Base-by-base conservation (phyloP, 2,113 vertebrate genomes). In the Pelecanus crispus region DNA sequence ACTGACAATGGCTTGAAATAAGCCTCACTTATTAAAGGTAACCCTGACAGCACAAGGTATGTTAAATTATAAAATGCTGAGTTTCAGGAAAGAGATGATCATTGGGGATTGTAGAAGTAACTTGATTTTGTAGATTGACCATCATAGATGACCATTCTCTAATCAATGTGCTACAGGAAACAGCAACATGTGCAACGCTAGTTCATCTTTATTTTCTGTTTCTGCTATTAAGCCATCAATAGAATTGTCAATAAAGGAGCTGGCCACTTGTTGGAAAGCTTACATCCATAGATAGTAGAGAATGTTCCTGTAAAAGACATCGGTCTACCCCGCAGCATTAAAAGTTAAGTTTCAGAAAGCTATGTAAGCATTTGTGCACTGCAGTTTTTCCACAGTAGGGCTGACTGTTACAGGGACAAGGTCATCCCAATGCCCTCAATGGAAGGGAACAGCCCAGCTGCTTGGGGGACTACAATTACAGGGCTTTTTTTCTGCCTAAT, bases 401-500 rank as follows among this genome's bases (percentile, higher is more conserved):
- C 62, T 49, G 22, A 67, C 21, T 0, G 1, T 68, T 73, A 1
- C 3, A 36, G 75, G 74, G 79, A 66, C 90, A 95, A 92, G 92
- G 90, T 96, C 85, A 92, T 42, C 38, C 53, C 14, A 16, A 7
- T 93, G 75, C 53, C 75, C 94, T 71, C 32, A 1, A 38, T 40
- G 70, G 10, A 72, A 55, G 16, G 28, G 78, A 74, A 44, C 20
- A 79, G 63, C 82, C 47, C 87, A 90, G 77, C 77, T 94, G 52
- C 92, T 79, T 18, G 70, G 17, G 40, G 61, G 44, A 77, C 16
- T 9, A 71, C 50, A 81, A 71, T 71, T 84, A 42, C 29, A 42
- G 50, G 38, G 13, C 19, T 56, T 82, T 90, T 84, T 78, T 50
- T 17, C 62, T 93, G 88, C 82, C 70, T 94, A 97, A 96, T 95